These are phyloP conservation scores for Glaucidium brasilianum DNA, from an alignment of 2,113 vertebrate genomes.

Conservation along the genomic window DNA sequence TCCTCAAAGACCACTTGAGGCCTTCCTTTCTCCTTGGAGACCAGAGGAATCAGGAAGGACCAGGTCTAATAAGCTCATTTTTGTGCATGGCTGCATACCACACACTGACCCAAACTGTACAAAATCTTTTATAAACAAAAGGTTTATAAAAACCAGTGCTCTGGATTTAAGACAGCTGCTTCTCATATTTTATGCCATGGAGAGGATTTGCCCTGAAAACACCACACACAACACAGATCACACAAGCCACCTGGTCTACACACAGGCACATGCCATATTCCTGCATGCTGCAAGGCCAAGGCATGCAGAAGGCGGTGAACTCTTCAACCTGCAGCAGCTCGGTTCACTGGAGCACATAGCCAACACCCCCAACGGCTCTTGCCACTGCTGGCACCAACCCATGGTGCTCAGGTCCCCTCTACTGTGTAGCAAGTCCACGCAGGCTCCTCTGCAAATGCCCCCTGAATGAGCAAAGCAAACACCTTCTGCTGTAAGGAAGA, in stretches of 20 bases:
- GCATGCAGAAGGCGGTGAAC: neutral
- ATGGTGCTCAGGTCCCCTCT: neutral
- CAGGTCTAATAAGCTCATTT: neutral
- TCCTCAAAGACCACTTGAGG: neutral
- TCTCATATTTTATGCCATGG: rapidly evolving
- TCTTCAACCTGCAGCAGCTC: neutral
- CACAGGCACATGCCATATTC: neutral
- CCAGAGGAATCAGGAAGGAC: neutral
- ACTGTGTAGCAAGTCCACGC: neutral
- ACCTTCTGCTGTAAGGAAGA: neutral
- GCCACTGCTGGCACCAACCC: neutral
- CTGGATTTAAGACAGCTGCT: neutral
- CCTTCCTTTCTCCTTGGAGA: neutral
- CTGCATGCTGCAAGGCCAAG: neutral
- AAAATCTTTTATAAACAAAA: neutral
- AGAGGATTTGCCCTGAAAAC: neutral
- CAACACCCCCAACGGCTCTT: neutral
- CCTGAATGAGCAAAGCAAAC: neutral
- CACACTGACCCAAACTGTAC: neutral
- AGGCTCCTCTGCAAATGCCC: neutral
- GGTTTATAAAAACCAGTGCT: neutral
- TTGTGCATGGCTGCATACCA: neutral
- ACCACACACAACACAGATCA: neutral
- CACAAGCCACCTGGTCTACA: neutral
- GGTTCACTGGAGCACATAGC: neutral